Evolutionary conservation across 2,113 vertebrate genomes (phyloP), one percentile per base, ranked within the genome.

Genomic region (Centropus bengalensis): DNA sequence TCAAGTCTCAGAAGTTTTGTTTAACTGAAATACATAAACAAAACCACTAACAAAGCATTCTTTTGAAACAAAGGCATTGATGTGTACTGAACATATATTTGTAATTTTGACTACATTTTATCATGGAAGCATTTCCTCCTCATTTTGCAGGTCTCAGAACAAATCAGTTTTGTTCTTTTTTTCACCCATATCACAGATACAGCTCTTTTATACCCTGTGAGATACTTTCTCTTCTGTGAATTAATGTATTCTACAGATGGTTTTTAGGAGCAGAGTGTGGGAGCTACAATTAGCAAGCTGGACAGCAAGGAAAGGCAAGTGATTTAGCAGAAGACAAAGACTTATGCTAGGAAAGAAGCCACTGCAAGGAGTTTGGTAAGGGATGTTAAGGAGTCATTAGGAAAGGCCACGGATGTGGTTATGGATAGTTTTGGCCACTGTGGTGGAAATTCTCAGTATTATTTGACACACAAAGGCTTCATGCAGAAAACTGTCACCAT

Each of bases 381-480:
- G 56, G 30, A 63, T 56, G 19, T 63, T 60, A 62, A 89, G 38
- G 36, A 28, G 26, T 44, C 74, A 84, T 78, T 92, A 75, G 47
- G 52, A 56, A 75, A 24, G 40, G 23, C n/a, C 63, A 44, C 47
- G 66, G 19, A n/a, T 70, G 56, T 58, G 33, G 14, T 64, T 80
- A 60, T 49, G 24, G 32, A 55, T 79, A 27, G 10, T 24, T 93
- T 93, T 81, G 33, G 68, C 92, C 30, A 28, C 6, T 93, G 20
- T 60, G 74, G 21, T 52, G 94, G 82, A 89, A 95, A 84, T 89
- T 8, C 32, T 84, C 58, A 63, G 36, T 91, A 93, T 92, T 86
- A 80, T 36, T 68, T 86, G 66, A 11, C 40, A 59, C 44, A 32
- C 28, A 59, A 92, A 51, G 10, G 7, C 42, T 86, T 88, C 42